Base-by-base conservation (phyloP, 2,113 vertebrate genomes). In the Siniperca knerii region DNA sequence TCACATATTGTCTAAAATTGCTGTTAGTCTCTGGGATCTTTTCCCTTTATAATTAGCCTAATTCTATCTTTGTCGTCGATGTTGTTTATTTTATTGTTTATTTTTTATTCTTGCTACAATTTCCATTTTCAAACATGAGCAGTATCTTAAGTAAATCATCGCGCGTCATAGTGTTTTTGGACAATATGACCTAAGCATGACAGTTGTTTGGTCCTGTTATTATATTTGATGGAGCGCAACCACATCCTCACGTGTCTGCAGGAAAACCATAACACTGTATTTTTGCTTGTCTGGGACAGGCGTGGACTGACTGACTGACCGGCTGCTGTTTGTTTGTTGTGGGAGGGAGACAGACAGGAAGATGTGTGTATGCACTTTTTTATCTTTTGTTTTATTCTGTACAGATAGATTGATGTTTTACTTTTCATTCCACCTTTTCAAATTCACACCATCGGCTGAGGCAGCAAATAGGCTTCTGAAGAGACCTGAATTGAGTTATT, bases 181-280 rank as follows among this genome's bases (percentile, higher is more conserved):
- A 85, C 78, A 86, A 66, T 55, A 84, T 69, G 90, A 89, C 84
- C 80, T 67, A 77, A 88, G 83, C 84, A 76, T 83, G 82, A 83
- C 86, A 91, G 85, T 37, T 81, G 83, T 68, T 81, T 66, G 60
- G 73, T 84, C 85, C 90, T 92, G 88, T 92, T 70, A 91, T 93
- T 91, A 85, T 85, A 57, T 90, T 87, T 88, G 85, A 89, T 90
- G 87, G 86, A 65, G 83, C 15, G 42, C 48, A 60, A 91, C 90
- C 93, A 92, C 91, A 91, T 92, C 89, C 92, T 92, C 87, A 83
- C 75, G 77, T 91, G 91, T 85, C 65, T 89, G 77, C 84, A 85
- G 65, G 64, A 75, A 90, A 91, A 84, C 73, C 85, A 79, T 25
- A 68, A 89, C 77, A 67, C 54, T 60, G 67, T 86, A 78, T 86